Evolutionary conservation across 2,113 vertebrate species (phyloP), one percentile per base, ranked within the genome.

Genomic region (Orycteropus afer): DNA sequence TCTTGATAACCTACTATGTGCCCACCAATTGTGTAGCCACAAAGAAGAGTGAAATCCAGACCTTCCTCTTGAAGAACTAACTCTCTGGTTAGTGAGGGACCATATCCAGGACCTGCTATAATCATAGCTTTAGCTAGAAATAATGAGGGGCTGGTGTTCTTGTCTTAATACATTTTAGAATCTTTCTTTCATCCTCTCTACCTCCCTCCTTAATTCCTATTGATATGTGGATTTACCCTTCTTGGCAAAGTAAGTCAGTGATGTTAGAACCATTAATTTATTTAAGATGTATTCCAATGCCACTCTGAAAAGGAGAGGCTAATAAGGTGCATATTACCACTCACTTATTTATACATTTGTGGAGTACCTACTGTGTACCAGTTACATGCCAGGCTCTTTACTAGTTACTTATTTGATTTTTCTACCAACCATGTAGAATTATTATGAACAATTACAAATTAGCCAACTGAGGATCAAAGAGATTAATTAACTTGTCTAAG

Each of bases 21-120:
- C 2, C 34, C 7, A 83, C 13, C 32, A 95, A n/a, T 40, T 73
- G 12, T 40, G 78, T 0, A 49, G 42, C 4, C 42, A 84, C 47
- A 93, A 93, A 73, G 20, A 63, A 12, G 34, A 96, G 81, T 80
- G 92, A 74, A 84, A 84, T 77, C 1, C n/a, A 86, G 53, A 61
- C 12, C 20, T 4, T 34, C 22, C 17, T 86, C 63, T 73, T 74
- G 45, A 65, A 37, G 45, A 63, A 42, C 18, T 69, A n/a, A 37
- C 8, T 69, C 40, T 76, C 8, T 90, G 34, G 12, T 5, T 88
- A 51, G 3, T 77, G 47, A 7, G 3, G 22, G 40, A 53, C 53
- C 10, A 73, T 15, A 65, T 80, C 67, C 34, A 51, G 55, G 20
- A 85, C 65, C 27, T 81, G 40, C 20, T 40, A 57, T 76, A 47